These are phyloP conservation scores for Magallana gigas DNA, from an alignment of 1,140 invertebrate genomes.

Conservation along the genomic window DNA sequence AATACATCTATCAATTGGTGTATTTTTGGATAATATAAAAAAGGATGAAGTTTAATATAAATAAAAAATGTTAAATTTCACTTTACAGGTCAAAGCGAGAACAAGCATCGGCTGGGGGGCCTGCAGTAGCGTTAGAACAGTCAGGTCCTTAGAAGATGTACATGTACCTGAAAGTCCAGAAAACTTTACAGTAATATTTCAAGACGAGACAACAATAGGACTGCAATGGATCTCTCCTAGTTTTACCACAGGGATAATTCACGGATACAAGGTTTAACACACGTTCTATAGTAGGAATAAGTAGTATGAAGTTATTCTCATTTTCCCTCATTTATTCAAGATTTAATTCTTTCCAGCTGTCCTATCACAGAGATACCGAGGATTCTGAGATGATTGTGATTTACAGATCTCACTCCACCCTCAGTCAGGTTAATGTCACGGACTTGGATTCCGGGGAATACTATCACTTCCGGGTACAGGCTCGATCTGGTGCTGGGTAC, in stretches of 20 bases:
- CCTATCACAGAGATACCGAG: neutral
- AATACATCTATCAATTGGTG: too few relatives aligned
- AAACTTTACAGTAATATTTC: neutral
- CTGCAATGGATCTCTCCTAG: constrained; percentile 13
- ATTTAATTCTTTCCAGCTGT: neutral
- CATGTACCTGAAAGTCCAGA: neutral
- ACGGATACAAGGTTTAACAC: constrained; percentile 21
- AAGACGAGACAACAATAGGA: constrained; percentile 16
- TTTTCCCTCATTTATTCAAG: neutral
- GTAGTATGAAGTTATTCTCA: too few relatives aligned
- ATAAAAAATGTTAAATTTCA: neutral
- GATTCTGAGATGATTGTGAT: neutral
- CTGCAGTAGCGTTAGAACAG: neutral
- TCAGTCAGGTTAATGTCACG: constrained; percentile 1
- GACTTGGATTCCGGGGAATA: neutral
- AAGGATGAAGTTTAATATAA: neutral
- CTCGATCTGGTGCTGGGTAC: neutral
- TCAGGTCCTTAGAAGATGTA: neutral
- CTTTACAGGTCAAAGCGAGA: neutral
- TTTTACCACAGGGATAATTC: neutral
- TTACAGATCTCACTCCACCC: neutral
- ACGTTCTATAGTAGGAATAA: too few relatives aligned
- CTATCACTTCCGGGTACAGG: neutral
- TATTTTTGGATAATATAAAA: too few relatives aligned
- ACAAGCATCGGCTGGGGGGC: neutral